Evolutionary conservation across 37 sponge, comb jelly and placozoan species (phyloP), one percentile per base, ranked within the genome.

Genomic region (Chondrosia reniformis): DNA sequence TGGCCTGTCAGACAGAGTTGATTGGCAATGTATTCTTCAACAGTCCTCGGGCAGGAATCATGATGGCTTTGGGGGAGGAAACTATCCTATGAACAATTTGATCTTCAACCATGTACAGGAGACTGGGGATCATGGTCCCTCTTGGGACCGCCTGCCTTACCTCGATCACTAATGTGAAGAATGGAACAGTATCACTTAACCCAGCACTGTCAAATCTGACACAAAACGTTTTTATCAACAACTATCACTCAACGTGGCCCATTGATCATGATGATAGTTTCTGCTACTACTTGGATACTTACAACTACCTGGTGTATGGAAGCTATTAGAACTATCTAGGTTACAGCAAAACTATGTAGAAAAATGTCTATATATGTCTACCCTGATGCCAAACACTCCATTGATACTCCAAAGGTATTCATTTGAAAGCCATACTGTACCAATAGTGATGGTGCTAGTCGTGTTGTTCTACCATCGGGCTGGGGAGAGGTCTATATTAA

Each of bases 231-330:
- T 19, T 86, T 32, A 71, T 86, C 58, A 86, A 75, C 54, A 80
- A 75, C 57, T 78, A 86, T 56, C 85, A 85, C 55, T 73, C 81
- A 13, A 62, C 46, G 3, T 86, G 79, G 76, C 80, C 79, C 22
- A 55, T 86, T 80, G 86, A 86, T 52, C 86, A 86, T 28, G 86
- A 86, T 52, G 86, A 86, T 52, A 81, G 86, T 15, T 78, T 74
- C 36, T 80, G 81, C 63, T 78, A 86, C 54, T 86, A 81, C 66
- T 40, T 46, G n/a, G 81, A 86, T 58, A 80, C 67, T n/a, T 74
- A 61, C 63, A 86, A 86, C 55, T 77, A 75, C 74, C 27, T 86
- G 45, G 81, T 86, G 0, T 86, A 80, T 58, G 86, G 86, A 39
- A 81, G 86, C 8, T 74, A 69, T 54, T 81, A 86, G 66, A 74